Conservation (phyloP, 2,797 vertebrate genomes). For the Buceros bicornis region DNA sequence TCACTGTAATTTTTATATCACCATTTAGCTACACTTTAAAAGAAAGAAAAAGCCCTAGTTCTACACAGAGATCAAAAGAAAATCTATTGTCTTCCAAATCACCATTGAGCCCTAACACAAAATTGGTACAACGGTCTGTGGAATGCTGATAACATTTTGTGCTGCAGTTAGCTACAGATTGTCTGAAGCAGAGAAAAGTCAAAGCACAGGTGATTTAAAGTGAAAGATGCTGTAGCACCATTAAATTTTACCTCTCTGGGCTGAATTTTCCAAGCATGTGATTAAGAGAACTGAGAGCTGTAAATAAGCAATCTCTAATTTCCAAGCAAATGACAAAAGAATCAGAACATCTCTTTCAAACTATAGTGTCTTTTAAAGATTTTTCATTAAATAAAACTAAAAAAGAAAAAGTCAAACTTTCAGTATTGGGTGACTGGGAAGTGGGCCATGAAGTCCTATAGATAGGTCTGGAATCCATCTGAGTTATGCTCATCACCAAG, state of each 20-base stretch:
- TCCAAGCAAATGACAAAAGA: not conserved
- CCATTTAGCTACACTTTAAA: conserved; percentile 13
- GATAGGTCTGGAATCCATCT: not conserved
- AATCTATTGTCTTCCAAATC: conserved; percentile 69
- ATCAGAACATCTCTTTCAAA: not conserved
- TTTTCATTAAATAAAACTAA: not conserved
- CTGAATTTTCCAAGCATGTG: not conserved
- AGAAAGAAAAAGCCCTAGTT: conserved; percentile 55
- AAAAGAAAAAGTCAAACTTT: not conserved
- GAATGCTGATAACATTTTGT: conserved; percentile 67
- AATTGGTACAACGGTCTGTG: conserved; percentile 65
- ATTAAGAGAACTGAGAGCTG: not conserved
- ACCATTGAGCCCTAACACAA: conserved; percentile 26
- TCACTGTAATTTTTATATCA: conserved; percentile 35
- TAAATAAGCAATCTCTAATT: not conserved
- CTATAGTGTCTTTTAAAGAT: not conserved
- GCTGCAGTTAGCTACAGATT: conserved; percentile 29
- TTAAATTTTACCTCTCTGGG: not conserved
- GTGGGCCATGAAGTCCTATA: not conserved
- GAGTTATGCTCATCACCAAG: not conserved
- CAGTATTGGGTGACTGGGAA: not conserved
- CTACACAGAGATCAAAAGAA: conserved; percentile 55
- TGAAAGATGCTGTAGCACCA: not conserved
- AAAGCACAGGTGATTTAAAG: conserved; percentile 15
- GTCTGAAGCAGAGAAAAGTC: not conserved